A percentile compares a stretch with the other conserved stretches of the same genome.
Evolutionary conservation across 2,113 vertebrate species (phyloP).

Genomic region (Reinhardtius hippoglossoides): DNA sequence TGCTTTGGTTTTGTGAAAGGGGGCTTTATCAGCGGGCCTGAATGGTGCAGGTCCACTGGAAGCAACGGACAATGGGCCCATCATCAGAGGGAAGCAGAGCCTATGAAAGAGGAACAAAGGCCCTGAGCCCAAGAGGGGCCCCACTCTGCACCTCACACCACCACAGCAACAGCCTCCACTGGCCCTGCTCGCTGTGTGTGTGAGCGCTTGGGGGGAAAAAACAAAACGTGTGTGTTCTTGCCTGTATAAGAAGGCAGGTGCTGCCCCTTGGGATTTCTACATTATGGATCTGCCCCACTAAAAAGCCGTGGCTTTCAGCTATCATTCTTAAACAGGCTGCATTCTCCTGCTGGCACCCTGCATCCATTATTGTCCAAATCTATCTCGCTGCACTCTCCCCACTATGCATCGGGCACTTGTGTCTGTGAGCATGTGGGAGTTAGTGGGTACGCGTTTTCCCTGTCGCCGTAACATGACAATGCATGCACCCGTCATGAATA

Average conservation of each 20-base stretch:
- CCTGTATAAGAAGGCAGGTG: constrained; percentile 71
- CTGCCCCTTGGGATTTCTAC: constrained; percentile 60
- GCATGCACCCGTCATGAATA: constrained; percentile 54
- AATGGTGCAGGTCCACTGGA: constrained; percentile 78
- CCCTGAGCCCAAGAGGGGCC: constrained; percentile 67
- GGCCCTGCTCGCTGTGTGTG: constrained; percentile 47
- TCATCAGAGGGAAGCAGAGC: constrained; percentile 79
- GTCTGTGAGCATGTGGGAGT: constrained; percentile 20
- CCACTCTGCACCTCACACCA: constrained; percentile 65
- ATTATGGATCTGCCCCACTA: constrained; percentile 34
- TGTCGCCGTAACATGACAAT: constrained; percentile 51
- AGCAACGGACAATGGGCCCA: constrained; percentile 73
- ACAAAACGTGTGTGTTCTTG: constrained; percentile 33
- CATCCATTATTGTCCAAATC: constrained; percentile 33
- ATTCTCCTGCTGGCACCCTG: constrained; percentile 34
- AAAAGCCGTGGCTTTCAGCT: constrained; percentile 46
- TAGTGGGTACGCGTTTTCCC: background rate
- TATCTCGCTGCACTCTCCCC: constrained; percentile 20
- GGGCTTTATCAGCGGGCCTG: constrained; percentile 74
- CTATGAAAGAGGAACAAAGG: constrained; percentile 79
- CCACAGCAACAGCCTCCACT: constrained; percentile 53
- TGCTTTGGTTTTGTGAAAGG: constrained; percentile 71
- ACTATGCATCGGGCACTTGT: background rate
- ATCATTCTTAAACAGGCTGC: constrained; percentile 49
- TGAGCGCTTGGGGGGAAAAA: constrained; percentile 22